A percentile compares a stretch with the other conserved stretches of the same genome.
Evolutionary conservation across 1,140 invertebrate genomes (phyloP).

Genomic region (Tetramorium simillimum): DNA sequence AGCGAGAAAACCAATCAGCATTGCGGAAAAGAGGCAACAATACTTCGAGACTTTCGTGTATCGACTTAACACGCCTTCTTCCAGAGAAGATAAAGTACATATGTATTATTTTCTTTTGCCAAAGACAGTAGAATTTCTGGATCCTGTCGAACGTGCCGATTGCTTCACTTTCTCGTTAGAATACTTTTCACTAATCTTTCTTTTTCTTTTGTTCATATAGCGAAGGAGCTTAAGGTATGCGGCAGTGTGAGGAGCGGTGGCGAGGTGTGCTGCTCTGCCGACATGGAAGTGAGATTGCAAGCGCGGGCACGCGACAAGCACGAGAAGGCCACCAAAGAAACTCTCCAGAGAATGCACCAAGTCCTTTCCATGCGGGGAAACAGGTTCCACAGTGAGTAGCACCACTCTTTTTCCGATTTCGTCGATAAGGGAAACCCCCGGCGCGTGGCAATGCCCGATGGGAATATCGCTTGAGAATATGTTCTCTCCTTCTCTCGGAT

Average conservation of each 20-base stretch:
- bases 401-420: conserved; percentile 48
- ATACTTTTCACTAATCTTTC: not conserved
- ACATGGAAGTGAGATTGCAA: conserved; percentile 83
- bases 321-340: conserved; percentile 83
- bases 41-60: too few species aligned
- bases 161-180: not conserved
- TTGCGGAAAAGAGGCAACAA: too few species aligned
- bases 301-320: conserved; percentile 83
- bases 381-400: conserved; percentile 83
- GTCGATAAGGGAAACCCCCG: not conserved
- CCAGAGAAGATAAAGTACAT: not conserved
- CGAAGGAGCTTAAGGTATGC: conserved; percentile 83
- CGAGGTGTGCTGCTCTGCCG: conserved; percentile 83
- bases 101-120: not conserved
- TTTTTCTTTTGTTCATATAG: conserved; percentile 70
- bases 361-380: conserved; percentile 79
- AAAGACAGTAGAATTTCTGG: not conserved
- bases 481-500: not conserved
- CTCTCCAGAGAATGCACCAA: conserved; percentile 81
- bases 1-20: too few species aligned
- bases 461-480: not conserved
- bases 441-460: not conserved
- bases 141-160: not conserved
- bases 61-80: too few species aligned
- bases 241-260: conserved; percentile 82